phyloP scores from a whole-genome alignment of 1,140 invertebrate species.

The Dreissena rostriformis region DNA sequence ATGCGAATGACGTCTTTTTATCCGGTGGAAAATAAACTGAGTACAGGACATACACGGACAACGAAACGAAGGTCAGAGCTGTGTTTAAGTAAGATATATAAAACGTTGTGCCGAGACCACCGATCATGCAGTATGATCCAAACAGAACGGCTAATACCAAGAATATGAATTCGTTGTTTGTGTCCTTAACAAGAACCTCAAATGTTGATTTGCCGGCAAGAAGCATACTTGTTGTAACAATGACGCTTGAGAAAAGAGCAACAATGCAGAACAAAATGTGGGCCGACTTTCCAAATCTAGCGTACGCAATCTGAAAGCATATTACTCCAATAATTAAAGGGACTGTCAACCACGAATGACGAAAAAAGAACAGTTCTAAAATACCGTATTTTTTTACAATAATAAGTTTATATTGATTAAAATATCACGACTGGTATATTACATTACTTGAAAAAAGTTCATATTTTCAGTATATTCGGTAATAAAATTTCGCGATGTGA shows the following conservation, averaged over 20 bases:
- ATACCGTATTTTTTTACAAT: no score
- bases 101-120: slow-evolving; percentile 80
- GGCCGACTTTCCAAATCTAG: slow-evolving; percentile 76
- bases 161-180: slow-evolving; percentile 71
- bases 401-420: no score
- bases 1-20: slow-evolving; percentile 26
- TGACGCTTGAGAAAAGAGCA: slow-evolving; percentile 77
- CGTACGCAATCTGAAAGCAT: slow-evolving; percentile 75
- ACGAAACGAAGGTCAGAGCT: slow-evolving; percentile 76
- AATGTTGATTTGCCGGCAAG: slow-evolving; percentile 69
- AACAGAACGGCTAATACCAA: slow-evolving; percentile 71
- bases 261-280: slow-evolving; percentile 78
- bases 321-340: no score
- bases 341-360: no score
- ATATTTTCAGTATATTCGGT: no score
- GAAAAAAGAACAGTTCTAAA: no score
- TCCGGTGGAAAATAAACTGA: slow-evolving; percentile 55
- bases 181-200: slow-evolving; percentile 65
- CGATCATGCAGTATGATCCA: slow-evolving; percentile 80
- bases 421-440: no score
- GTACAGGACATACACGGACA: slow-evolving; percentile 67
- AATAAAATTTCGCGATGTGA: no score
- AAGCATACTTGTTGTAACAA: slow-evolving; percentile 72
- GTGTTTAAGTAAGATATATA: slow-evolving; percentile 82
- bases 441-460: no score